Percentiles rank a stretch among this genome's conserved stretches.
Conservation (phyloP, 2,797 vertebrate species). For the Morelia viridis region DNA sequence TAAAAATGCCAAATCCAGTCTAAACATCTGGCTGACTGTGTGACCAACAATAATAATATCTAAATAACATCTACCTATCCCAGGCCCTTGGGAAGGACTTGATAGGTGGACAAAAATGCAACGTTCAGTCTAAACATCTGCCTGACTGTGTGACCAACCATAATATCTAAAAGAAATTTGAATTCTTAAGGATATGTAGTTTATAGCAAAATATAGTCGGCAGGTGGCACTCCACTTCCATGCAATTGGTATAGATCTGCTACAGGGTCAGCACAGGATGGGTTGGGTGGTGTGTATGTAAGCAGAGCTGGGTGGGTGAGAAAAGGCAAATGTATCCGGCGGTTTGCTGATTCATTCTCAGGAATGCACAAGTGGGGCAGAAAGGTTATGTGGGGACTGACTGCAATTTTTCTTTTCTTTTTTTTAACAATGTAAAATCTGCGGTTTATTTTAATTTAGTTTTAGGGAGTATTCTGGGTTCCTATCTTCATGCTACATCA, state of each 20-base stretch:
- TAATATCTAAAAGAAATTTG: not conserved
- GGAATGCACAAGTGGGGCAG: not conserved
- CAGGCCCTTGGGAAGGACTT: not conserved
- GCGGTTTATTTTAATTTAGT: not conserved
- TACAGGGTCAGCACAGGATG: not conserved
- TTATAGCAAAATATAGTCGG: not conserved
- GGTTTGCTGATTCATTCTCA: not conserved
- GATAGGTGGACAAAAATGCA: not conserved
- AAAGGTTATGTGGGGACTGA: not conserved
- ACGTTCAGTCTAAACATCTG: not conserved
- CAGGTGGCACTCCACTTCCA: constrained; percentile 26
- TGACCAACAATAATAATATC: too few species aligned
- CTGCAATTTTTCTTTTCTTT: not conserved
- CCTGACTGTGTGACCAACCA: not conserved
- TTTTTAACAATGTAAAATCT: not conserved
- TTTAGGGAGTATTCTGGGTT: not conserved
- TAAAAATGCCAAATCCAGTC: too few species aligned
- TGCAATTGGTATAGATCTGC: not conserved
- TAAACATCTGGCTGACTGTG: too few species aligned
- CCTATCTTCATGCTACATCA: not conserved
- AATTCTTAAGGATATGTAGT: not conserved
- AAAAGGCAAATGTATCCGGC: not conserved
- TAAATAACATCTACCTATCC: not conserved
- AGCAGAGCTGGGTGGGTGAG: not conserved
- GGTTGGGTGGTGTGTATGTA: not conserved